Percentiles rank a stretch among this genome's conserved stretches.
phyloP scores from a whole-genome alignment of 35 echinoderm and acorn worm genomes.

The Amphiura filiformis region DNA sequence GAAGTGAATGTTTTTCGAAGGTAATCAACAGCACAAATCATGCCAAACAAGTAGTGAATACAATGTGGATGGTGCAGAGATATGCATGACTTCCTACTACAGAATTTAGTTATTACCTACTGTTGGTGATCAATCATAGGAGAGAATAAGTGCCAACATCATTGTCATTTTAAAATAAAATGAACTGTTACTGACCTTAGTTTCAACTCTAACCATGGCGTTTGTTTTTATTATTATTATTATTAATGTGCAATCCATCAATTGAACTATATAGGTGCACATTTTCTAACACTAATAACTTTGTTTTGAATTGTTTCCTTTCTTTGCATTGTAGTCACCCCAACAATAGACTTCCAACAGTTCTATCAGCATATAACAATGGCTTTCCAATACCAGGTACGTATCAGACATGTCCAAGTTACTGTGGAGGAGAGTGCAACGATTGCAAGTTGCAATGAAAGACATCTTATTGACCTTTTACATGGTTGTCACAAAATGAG shows the following conservation, averaged over 20 bases:
- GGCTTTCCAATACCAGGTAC: constrained; percentile 84
- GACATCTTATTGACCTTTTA: neutral
- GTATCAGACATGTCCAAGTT: neutral
- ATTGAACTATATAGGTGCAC: too few species aligned
- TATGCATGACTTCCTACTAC: neutral
- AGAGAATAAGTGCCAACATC: neutral
- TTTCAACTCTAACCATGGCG: too few species aligned
- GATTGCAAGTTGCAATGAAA: neutral
- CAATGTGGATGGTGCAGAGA: neutral
- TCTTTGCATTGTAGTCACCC: constrained; percentile 56
- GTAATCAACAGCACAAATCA: neutral
- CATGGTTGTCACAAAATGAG: neutral
- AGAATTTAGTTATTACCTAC: neutral
- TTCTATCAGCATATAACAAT: constrained; percentile 69
- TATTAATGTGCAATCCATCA: too few species aligned
- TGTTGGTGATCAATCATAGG: neutral
- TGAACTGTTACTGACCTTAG: neutral
- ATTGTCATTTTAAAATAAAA: neutral
- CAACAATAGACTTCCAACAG: constrained; percentile 79
- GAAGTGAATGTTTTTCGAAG: neutral
- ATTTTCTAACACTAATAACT: neutral
- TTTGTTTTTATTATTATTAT: too few species aligned
- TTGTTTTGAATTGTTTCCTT: neutral
- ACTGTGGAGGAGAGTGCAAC: neutral
- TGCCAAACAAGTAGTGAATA: neutral